Base-by-base conservation (phyloP, 1,140 invertebrate species). In the Zaprionus ornatus region DNA sequence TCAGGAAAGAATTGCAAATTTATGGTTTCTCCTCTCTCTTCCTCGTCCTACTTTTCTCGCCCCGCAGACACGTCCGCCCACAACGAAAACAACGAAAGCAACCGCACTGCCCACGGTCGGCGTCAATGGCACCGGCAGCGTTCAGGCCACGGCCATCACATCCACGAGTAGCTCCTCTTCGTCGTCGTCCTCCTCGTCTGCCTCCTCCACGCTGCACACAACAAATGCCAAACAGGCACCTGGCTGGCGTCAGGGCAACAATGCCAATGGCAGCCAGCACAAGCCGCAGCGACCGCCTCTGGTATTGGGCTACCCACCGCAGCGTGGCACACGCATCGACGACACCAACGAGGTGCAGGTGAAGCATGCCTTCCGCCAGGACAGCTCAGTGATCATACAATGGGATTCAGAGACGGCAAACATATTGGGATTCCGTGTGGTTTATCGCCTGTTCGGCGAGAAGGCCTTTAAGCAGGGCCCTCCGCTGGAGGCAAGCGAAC, bases 361-460 rank as follows among this genome's bases (percentile, higher is more conserved):
- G 6, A 97, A 97, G 85, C 96, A 97, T 69, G 97, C 97, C 0
- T 96, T 97, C 79, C 93, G 97, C 71, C 96, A 97, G 92, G 97
- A 97, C 64, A 98, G 96, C 87, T 96, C 97, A 0, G 96, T 98
- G 1, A 96, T 97, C 50, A 97, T 98, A 61, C 96, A 97, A 82
- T 98, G 98, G 98, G 97, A 97, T 83, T 97, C 96, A 2, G 96
- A 97, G 79, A 95, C 96, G 1, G 94, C 95, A 0, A 97, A 97
- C 82, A 97, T 97, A 76, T 93, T 97, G 0, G 97, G 97, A 13
- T 98, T 98, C 85, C 94, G 97, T 59, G 97, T 98, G 9, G 96
- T 98, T 9, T 98, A 98, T 91, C 93, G 98, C 59, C 93, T 98
- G 12, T 98, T 99, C 85, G 98, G 97, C 1, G 97, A 98, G 79